A percentile compares a stretch with the other conserved stretches of the same genome.
These are phyloP conservation scores for Venturia canescens DNA, from an alignment of 1,140 invertebrate species.

Conservation along the genomic window DNA sequence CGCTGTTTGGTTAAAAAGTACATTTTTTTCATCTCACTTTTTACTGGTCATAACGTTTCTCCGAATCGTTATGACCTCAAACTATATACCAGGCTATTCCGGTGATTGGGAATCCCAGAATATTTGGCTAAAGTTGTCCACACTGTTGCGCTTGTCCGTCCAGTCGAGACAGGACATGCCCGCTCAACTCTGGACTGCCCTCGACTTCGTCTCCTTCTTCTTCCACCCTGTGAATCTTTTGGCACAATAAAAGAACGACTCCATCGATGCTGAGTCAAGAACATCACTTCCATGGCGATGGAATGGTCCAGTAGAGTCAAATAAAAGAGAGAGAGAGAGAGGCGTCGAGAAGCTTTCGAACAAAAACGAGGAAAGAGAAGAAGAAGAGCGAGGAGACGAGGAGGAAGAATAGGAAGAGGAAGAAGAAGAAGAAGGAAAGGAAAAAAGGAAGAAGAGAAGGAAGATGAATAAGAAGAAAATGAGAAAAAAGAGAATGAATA, in stretches of 20 bases:
- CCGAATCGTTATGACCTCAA: too few species aligned
- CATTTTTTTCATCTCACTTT: too few species aligned
- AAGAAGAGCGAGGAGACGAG: conserved; percentile 9
- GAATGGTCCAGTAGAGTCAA: not conserved
- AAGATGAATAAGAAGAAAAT: not conserved
- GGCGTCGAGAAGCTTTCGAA: not conserved
- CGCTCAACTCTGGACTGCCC: conserved; percentile 4
- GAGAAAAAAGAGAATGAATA: conserved; percentile 14
- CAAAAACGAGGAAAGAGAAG: conserved; percentile 9
- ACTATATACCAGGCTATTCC: too few species aligned
- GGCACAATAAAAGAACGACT: not conserved
- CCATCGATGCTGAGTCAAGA: not conserved
- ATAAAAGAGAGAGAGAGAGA: not conserved
- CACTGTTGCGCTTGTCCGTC: not conserved
- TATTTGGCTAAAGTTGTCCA: not conserved
- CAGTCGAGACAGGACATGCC: not conserved
- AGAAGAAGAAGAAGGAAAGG: conserved; percentile 10
- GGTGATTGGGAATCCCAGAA: not conserved
- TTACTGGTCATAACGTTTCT: too few species aligned
- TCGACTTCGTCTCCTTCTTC: not conserved
- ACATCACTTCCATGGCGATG: not conserved
- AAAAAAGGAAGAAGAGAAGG: conserved; percentile 10
- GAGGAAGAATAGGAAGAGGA: not conserved
- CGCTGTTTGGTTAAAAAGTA: too few species aligned
- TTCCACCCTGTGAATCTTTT: not conserved